Conservation (phyloP, 2,888 invertebrate genomes). For the Papilio demoleus region DNA sequence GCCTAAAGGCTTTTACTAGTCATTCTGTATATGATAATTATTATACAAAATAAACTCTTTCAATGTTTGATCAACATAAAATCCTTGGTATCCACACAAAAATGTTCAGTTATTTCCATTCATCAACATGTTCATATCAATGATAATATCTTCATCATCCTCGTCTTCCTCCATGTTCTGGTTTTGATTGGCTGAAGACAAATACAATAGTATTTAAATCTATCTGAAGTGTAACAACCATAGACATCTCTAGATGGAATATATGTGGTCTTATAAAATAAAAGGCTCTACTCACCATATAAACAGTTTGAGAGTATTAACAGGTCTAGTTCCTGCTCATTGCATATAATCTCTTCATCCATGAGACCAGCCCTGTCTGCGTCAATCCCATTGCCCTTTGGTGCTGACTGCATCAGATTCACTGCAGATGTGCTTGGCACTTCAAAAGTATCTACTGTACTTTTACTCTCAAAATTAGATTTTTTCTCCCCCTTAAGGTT, state of each 20-base stretch:
- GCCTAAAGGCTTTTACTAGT: too few species aligned
- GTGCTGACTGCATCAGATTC: slow-evolving; percentile 48
- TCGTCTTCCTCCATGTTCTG: slow-evolving; percentile 53
- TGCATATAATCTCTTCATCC: slow-evolving; percentile 52
- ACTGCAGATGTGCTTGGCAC: slow-evolving; percentile 45
- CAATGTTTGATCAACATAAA: too few species aligned
- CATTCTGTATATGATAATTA: too few species aligned
- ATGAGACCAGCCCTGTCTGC: slow-evolving; percentile 42
- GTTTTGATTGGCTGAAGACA: slow-evolving; percentile 32
- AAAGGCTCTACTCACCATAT: slow-evolving; percentile 61
- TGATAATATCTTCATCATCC: slow-evolving; percentile 56
- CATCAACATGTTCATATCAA: slow-evolving; percentile 73
- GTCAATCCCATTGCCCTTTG: slow-evolving; percentile 3
- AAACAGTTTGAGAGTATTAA: slow-evolving; percentile 52
- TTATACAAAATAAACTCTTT: too few species aligned
- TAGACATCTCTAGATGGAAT: too few species aligned
- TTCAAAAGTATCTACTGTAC: neutral
- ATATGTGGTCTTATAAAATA: too few species aligned
- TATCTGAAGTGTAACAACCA: too few species aligned
- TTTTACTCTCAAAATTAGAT: slow-evolving; percentile 2
- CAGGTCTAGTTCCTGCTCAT: slow-evolving; percentile 60
- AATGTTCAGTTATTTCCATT: slow-evolving; percentile 39
- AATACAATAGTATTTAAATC: too few species aligned
- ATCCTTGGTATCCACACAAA: neutral
- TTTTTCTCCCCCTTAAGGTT: slow-evolving; percentile 41